Conservation (phyloP, 2,113 vertebrate genomes). For the Lagopus leucura region DNA sequence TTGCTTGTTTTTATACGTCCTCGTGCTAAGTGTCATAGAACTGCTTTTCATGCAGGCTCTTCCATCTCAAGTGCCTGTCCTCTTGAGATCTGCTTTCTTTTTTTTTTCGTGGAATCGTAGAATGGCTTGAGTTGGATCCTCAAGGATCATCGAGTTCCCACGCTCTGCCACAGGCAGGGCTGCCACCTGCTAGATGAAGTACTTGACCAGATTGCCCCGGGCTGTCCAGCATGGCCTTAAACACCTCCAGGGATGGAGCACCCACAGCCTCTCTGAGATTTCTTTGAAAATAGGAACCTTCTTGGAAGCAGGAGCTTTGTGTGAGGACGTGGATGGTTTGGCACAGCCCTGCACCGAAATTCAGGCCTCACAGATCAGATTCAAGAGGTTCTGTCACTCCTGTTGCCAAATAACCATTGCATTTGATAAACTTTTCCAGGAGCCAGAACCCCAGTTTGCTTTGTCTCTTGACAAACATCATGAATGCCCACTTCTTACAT, state of each 20-base stretch:
- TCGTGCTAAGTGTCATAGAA: not conserved
- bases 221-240: too few species aligned
- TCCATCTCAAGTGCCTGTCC: not conserved
- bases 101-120: not conserved
- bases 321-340: not conserved
- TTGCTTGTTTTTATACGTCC: not conserved
- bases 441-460: not conserved
- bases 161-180: too few species aligned
- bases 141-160: too few species aligned
- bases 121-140: too few species aligned
- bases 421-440: not conserved
- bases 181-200: too few species aligned
- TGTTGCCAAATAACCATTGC: not conserved
- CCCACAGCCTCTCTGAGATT: too few species aligned
- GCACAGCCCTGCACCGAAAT: fast-evolving
- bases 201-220: too few species aligned
- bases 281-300: not conserved
- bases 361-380: not conserved
- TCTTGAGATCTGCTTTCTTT: not conserved
- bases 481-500: not conserved
- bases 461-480: not conserved
- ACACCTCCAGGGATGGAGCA: too few species aligned
- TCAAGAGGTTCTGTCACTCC: not conserved
- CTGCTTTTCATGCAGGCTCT: not conserved
- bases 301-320: not conserved